These are phyloP conservation scores for Atherix ibis DNA, from an alignment of 2,888 invertebrate genomes.

Conservation along the genomic window DNA sequence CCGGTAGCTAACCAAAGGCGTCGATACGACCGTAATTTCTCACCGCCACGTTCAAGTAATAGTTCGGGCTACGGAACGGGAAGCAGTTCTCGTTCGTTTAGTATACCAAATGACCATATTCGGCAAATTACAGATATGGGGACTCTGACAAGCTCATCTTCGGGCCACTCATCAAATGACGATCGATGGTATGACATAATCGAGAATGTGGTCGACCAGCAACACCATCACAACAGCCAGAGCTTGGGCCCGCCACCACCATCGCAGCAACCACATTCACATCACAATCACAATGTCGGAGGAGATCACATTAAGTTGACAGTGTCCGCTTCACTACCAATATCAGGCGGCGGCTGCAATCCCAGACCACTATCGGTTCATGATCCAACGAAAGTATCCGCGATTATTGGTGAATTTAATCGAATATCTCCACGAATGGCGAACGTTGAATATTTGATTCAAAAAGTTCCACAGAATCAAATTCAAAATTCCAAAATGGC, in stretches of 20 bases:
- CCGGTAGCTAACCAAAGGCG: conserved; percentile 37
- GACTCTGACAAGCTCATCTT: conserved; percentile 45
- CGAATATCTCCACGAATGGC: conserved; percentile 33
- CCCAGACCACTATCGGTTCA: conserved; percentile 14
- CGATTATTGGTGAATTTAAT: conserved; percentile 22
- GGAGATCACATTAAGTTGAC: conserved; percentile 24
- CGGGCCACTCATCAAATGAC: conserved; percentile 44
- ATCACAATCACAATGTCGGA: conserved; percentile 20
- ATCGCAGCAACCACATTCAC: conserved; percentile 22
- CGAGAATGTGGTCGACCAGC: conserved; percentile 31
- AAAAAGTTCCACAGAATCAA: conserved; percentile 19
- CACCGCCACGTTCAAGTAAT: conserved; percentile 64
- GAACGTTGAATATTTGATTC: conserved; percentile 34
- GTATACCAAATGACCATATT: conserved; percentile 17
- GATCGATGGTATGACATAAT: conserved; percentile 47
- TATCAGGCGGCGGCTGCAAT: conserved; percentile 14
- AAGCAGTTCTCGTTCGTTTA: conserved; percentile 34
- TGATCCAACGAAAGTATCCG: conserved; percentile 13
- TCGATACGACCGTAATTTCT: conserved; percentile 55
- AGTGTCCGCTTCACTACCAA: conserved; percentile 27
- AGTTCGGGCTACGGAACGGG: conserved; percentile 77
- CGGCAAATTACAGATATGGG: conserved; percentile 26
- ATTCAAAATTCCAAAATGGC: conserved; percentile 8
- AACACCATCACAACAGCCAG: conserved; percentile 19
- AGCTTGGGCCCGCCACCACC: conserved; percentile 15